These are phyloP conservation scores for Eira barbara DNA, from an alignment of 2,113 vertebrate genomes.

Conservation along the genomic window DNA sequence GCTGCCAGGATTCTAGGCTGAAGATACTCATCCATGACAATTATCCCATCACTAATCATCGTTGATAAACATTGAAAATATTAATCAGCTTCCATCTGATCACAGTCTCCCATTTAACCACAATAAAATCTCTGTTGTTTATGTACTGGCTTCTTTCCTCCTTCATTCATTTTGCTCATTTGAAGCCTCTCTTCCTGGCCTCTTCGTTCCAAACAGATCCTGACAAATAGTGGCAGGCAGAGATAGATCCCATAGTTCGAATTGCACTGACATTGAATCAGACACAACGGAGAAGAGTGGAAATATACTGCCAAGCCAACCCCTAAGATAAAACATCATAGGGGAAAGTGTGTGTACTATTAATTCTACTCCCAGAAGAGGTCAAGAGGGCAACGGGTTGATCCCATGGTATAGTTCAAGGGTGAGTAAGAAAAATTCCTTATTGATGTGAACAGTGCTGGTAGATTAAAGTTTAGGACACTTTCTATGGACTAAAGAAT, in stretches of 20 bases:
- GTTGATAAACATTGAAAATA: constrained; percentile 72
- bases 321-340: background rate
- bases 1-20: constrained; percentile 64
- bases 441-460: background rate
- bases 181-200: constrained; percentile 63
- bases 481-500: background rate
- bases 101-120: constrained; percentile 42
- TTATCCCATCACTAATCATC: constrained; percentile 66
- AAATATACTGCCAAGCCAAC: background rate
- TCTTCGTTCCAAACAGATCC: constrained; percentile 57
- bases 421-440: background rate
- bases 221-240: constrained; percentile 8
- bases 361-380: background rate
- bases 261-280: background rate
- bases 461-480: background rate
- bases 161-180: constrained; percentile 67
- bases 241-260: constrained; percentile 17
- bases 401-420: background rate
- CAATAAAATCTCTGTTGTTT: constrained; percentile 65
- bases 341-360: background rate
- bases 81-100: constrained; percentile 76
- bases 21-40: constrained; percentile 67
- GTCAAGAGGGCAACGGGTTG: background rate
- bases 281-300: background rate
- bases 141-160: constrained; percentile 56